Conservation (phyloP, 2,113 vertebrate genomes). For the Megatriorchis doriae region DNA sequence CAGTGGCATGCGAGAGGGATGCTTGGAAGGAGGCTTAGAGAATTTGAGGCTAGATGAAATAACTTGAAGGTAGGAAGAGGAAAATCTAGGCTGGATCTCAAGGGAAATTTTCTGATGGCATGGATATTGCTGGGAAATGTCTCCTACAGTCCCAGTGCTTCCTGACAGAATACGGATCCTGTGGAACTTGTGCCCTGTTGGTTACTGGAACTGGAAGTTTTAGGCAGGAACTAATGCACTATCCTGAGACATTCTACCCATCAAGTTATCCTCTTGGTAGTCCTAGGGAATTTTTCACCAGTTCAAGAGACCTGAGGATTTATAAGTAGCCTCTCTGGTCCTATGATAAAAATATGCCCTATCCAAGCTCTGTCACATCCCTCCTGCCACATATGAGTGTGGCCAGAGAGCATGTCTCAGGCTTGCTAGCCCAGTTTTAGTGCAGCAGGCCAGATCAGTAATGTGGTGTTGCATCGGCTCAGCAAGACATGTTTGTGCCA, state of each 20-base stretch:
- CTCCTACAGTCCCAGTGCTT: background rate
- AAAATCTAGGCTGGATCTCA: background rate
- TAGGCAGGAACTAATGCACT: background rate
- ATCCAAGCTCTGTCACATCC: background rate
- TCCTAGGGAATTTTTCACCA: background rate
- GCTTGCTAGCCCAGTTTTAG: background rate
- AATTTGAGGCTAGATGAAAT: background rate
- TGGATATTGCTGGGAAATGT: background rate
- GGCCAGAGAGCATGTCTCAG: background rate
- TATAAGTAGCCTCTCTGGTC: background rate
- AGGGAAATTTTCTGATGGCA: background rate
- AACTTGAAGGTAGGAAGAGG: background rate
- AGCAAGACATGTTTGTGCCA: background rate
- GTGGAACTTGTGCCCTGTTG: background rate
- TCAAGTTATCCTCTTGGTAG: background rate
- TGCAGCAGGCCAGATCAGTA: background rate
- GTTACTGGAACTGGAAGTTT: background rate
- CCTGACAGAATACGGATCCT: background rate
- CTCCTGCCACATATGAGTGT: background rate
- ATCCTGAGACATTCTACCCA: background rate
- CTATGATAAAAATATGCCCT: background rate
- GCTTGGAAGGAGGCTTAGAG: background rate
- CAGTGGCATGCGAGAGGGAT: background rate
- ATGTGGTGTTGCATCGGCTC: background rate
- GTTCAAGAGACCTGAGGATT: background rate